Evolutionary conservation across 1,140 invertebrate species (phyloP), one percentile per base, ranked within the genome.

Genomic region (Drosophila tristis): DNA sequence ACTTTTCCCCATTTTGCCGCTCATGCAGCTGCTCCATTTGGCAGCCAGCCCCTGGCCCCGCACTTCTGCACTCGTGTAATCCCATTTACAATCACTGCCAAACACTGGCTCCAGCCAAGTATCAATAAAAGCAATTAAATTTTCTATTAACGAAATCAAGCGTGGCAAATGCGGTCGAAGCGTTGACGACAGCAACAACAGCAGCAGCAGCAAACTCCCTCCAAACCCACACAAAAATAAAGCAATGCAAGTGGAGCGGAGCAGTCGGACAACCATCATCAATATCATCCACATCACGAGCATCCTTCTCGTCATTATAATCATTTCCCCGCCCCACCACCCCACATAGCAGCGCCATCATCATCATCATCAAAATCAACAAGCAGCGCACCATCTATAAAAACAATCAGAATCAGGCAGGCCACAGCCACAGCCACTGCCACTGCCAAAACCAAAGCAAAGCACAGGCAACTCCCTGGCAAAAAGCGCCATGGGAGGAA

Each of bases 101-200:
- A 31, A 26, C 47, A 23, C 15, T 62, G 35, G 45, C 16, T 49
- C 20, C 49, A 42, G 64, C 29, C 54, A 72, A 77, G 66, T 80
- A 80, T 89, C 85, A 71, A 74, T 84, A 74, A 89, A 80, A 89
- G 84, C 79, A 89, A 89, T 89, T 89, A 89, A 82, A 77, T 84
- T 89, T 89, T 84, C 84, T 84, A 84, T 89, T 89, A 89, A 80
- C 79, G 76, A 89, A 84, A 90, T 80, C 85, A 73, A 80, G 64
- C 70, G 63, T 66, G 66, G 71, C 57, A 73, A 78, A 71, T 86
- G 68, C 61, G 57, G 44, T 4, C 15, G 25, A 45, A 25, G 15
- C 44, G 35, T 60, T 35, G 56, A 43, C 43, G 51, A 70, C 20
- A 20, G 2, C 20, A 16, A 16, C 16, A 23, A 58, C 49, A 62